Conservation (phyloP, 2,888 invertebrate species). For the Campaea margaritaria region DNA sequence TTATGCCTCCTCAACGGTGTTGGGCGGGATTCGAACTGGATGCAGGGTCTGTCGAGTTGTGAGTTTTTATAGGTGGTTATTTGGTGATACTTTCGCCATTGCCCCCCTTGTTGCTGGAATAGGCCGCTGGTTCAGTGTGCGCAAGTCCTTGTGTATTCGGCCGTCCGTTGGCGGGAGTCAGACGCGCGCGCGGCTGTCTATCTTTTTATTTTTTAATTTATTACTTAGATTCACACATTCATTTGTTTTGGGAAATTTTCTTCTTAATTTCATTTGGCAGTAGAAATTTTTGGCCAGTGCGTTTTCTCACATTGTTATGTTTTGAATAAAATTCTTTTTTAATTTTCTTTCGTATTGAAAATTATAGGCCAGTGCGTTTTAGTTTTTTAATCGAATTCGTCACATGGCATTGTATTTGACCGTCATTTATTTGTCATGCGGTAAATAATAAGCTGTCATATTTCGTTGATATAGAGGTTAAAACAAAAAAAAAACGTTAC, state of each 20-base stretch:
- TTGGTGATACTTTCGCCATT: constrained; percentile 81
- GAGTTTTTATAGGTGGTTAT: constrained; percentile 84
- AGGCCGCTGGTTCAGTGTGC: constrained; percentile 51
- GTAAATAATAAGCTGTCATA: too few relatives aligned
- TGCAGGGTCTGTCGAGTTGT: constrained; percentile 67
- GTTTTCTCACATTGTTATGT: too few relatives aligned
- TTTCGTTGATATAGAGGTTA: too few relatives aligned
- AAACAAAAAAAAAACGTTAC: too few relatives aligned
- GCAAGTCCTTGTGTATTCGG: constrained; percentile 76
- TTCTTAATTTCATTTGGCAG: constrained; percentile 1
- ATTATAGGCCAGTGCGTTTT: too few relatives aligned
- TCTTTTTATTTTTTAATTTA: constrained; percentile 7
- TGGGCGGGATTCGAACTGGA: constrained; percentile 83
- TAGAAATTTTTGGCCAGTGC: not conserved
- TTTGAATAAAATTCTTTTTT: too few relatives aligned
- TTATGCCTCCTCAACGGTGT: constrained; percentile 80
- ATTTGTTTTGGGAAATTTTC: constrained; percentile 12
- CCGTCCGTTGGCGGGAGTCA: constrained; percentile 61
- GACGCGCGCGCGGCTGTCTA: constrained; percentile 66
- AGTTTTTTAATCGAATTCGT: too few relatives aligned
- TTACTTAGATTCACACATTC: not conserved
- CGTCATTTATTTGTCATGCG: too few relatives aligned
- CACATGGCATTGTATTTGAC: too few relatives aligned
- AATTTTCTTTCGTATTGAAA: too few relatives aligned
- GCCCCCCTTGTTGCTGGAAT: constrained; percentile 75